These are phyloP conservation scores for Moxostoma hubbsi DNA, from an alignment of 2,797 vertebrate species.

Conservation along the genomic window DNA sequence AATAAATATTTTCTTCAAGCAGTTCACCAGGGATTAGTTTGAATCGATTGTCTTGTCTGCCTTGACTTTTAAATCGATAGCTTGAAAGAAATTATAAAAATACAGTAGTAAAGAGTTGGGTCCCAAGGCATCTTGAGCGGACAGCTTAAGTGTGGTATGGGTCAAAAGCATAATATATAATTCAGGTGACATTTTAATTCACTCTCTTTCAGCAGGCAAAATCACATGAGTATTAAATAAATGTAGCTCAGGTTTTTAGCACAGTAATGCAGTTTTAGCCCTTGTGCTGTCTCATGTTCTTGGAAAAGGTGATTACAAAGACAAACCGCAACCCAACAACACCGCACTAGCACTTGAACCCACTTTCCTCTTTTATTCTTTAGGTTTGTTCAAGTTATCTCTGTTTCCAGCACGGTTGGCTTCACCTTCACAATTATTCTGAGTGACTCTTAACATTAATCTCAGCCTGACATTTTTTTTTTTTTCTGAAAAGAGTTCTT, in stretches of 20 bases:
- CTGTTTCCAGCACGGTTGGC: conserved; percentile 20
- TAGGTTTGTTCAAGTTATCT: not conserved
- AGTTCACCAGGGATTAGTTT: conserved; percentile 15
- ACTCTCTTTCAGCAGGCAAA: conserved; percentile 3
- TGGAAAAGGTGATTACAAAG: conserved; percentile 29
- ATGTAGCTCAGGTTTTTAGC: conserved; percentile 14
- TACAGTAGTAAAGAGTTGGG: not conserved
- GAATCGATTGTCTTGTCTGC: conserved; percentile 28
- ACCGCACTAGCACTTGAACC: conserved; percentile 1
- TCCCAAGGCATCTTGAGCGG: not conserved
- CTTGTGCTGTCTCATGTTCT: conserved; percentile 16
- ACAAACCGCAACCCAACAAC: conserved; percentile 27
- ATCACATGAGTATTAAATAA: conserved; percentile 14
- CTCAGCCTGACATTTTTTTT: conserved; percentile 39
- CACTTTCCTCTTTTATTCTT: conserved; percentile 8
- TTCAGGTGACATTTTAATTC: conserved; percentile 38
- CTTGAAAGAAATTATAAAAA: not conserved
- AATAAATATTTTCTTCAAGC: not conserved
- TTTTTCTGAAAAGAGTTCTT: conserved; percentile 59
- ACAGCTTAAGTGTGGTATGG: conserved; percentile 1
- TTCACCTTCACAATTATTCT: conserved; percentile 39
- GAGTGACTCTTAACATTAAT: conserved; percentile 44
- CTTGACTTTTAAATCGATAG: not conserved
- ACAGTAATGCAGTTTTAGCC: conserved; percentile 1
- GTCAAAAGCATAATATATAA: not conserved